These are phyloP conservation scores for Actinia tenebrosa DNA, from an alignment of 64 coral and sea anemone genomes.

Conservation along the genomic window DNA sequence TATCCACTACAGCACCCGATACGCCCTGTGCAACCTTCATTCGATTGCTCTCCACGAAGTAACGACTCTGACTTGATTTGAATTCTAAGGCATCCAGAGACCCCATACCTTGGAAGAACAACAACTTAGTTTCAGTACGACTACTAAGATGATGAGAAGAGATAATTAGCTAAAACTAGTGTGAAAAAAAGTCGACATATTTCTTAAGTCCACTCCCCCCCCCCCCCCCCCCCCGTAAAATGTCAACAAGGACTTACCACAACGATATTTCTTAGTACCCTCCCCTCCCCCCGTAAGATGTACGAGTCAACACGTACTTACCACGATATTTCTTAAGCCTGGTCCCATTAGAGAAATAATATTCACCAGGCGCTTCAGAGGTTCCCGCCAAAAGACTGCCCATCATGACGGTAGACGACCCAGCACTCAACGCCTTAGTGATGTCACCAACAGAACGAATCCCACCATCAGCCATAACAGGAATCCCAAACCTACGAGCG, in stretches of 20 bases:
- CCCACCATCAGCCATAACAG: conserved; percentile 84
- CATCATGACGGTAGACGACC: conserved; percentile 92
- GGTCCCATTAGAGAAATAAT: conserved; percentile 73
- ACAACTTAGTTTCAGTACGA: too few relatives aligned
- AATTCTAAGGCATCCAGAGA: conserved; percentile 77
- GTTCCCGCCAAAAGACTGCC: conserved; percentile 75
- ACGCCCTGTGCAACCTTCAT: conserved; percentile 88
- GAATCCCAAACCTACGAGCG: conserved; percentile 72
- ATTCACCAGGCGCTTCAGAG: conserved; percentile 77
- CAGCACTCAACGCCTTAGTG: conserved; percentile 63
- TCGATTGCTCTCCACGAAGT: conserved; percentile 75
- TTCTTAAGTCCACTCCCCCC: too few relatives aligned
- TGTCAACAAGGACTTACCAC: too few relatives aligned
- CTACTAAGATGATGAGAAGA: too few relatives aligned
- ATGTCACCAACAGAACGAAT: conserved; percentile 81
- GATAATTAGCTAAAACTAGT: too few relatives aligned
- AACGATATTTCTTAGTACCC: too few relatives aligned
- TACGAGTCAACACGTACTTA: neutral
- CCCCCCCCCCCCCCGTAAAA: too few relatives aligned
- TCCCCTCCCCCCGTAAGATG: too few relatives aligned
- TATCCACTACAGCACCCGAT: conserved; percentile 78
- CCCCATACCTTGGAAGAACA: conserved; percentile 61
- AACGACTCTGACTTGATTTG: conserved; percentile 85
- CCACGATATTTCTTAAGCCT: conserved; percentile 86
- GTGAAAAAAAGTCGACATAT: too few relatives aligned